phyloP scores from a whole-genome alignment of 2,888 invertebrate species.

The Lasioglossum figueresi region DNA sequence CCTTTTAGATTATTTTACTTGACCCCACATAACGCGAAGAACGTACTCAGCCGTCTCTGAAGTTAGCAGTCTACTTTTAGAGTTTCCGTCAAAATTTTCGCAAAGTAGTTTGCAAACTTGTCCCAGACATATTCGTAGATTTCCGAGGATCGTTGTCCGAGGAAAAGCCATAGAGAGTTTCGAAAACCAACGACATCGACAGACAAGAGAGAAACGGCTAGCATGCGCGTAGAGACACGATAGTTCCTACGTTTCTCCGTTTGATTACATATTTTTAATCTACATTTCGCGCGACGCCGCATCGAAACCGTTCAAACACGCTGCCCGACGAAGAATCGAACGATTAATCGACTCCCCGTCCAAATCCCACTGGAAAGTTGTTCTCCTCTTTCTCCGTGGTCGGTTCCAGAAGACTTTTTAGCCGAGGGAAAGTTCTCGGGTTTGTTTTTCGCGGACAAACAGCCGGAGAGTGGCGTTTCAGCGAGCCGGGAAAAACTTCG shows the following conservation, averaged over 20 bases:
- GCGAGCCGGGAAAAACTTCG: constrained; percentile 18
- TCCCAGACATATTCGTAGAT: constrained; percentile 70
- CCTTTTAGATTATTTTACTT: not conserved
- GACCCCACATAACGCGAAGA: not conserved
- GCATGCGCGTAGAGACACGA: constrained; percentile 77
- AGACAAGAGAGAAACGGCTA: constrained; percentile 65
- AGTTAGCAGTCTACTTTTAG: not conserved
- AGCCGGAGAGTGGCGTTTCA: constrained; percentile 57
- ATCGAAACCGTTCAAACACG: not conserved
- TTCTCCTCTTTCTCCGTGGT: constrained; percentile 14
- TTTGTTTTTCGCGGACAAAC: constrained; percentile 72
- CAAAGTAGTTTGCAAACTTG: not conserved
- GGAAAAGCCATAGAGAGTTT: constrained; percentile 51
- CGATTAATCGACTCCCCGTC: not conserved
- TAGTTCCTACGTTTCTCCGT: constrained; percentile 37
- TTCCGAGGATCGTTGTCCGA: constrained; percentile 71
- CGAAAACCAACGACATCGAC: constrained; percentile 69
- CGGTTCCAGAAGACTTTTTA: constrained; percentile 43
- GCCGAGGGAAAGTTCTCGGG: constrained; percentile 65
- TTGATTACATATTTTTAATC: not conserved
- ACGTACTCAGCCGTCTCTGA: not conserved
- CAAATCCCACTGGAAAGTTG: constrained; percentile 38
- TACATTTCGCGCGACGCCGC: constrained; percentile 6
- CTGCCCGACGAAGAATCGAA: not conserved
- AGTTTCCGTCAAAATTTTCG: not conserved